phyloP scores from a whole-genome alignment of 2,797 vertebrate genomes.

The Myotis planiceps region DNA sequence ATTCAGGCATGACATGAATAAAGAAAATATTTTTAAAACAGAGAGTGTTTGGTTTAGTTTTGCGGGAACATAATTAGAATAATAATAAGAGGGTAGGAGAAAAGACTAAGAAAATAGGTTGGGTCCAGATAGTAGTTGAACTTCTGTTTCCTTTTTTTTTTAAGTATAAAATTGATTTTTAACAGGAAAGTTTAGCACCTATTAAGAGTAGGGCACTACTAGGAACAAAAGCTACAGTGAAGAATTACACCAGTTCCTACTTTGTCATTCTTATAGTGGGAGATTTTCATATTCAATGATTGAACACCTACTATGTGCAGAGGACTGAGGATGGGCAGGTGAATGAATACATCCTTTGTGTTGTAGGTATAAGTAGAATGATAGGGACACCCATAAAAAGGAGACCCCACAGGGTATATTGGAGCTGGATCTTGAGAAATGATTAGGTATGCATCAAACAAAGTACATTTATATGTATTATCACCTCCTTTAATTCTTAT shows the following conservation, averaged over 20 bases:
- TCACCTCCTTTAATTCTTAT: background rate
- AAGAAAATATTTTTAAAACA: background rate
- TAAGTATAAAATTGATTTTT: background rate
- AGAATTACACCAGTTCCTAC: background rate
- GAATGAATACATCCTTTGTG: background rate
- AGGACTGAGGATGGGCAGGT: background rate
- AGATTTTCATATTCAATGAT: background rate
- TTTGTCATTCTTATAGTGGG: background rate
- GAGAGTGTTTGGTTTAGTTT: background rate
- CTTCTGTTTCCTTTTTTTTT: background rate
- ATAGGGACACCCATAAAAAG: background rate
- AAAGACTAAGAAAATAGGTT: background rate
- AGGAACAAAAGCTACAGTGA: background rate
- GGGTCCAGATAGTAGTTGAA: background rate
- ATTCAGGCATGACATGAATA: background rate
- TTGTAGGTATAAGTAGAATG: background rate
- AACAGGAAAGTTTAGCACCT: background rate
- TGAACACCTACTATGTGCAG: background rate
- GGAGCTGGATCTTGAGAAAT: background rate
- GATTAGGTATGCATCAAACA: background rate
- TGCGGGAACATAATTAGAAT: background rate
- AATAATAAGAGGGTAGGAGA: background rate
- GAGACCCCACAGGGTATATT: fast-evolving
- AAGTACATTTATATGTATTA: background rate
- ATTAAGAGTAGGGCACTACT: background rate